A percentile compares a stretch with the other conserved stretches of the same genome.
Evolutionary conservation across 2,888 invertebrate species (phyloP).

Genomic region (Ashinkailepas kermadecensis): DNA sequence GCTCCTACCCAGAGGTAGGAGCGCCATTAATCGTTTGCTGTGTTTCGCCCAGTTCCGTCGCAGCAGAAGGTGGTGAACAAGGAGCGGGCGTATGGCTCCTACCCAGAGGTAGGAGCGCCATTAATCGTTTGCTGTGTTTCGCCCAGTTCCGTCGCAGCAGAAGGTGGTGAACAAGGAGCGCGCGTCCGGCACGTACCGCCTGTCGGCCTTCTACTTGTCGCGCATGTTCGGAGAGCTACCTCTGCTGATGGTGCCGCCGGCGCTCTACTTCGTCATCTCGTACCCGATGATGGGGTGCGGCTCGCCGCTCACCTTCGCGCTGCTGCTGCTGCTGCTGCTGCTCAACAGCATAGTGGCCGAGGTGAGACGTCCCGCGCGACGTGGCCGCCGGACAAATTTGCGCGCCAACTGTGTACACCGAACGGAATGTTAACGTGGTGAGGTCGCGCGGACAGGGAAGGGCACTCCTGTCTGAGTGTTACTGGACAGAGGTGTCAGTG

Average conservation of each 20-base stretch:
- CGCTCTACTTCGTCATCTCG: constrained; percentile 65
- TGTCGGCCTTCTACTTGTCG: constrained; percentile 71
- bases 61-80: no score
- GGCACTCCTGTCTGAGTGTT: no score
- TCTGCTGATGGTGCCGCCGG: constrained; percentile 62
- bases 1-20: no score
- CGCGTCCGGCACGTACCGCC: constrained; percentile 64
- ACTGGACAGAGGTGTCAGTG: no score
- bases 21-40: no score
- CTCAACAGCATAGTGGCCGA: constrained; percentile 66
- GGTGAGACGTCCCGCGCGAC: no score
- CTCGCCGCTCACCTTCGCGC: constrained; percentile 58
- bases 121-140: constrained; percentile 33
- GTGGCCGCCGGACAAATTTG: not conserved
- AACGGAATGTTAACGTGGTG: no score
- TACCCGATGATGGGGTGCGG: constrained; percentile 62
- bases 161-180: constrained; percentile 73
- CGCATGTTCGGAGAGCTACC: constrained; percentile 75
- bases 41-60: no score
- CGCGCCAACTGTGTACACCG: no score
- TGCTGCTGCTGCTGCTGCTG: constrained; percentile 58
- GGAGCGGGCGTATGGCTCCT: no score
- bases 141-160: constrained; percentile 64
- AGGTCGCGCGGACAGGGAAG: no score
- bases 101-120: no score